These are phyloP conservation scores for Dryas iulia DNA, from an alignment of 1,140 invertebrate species.

Conservation along the genomic window DNA sequence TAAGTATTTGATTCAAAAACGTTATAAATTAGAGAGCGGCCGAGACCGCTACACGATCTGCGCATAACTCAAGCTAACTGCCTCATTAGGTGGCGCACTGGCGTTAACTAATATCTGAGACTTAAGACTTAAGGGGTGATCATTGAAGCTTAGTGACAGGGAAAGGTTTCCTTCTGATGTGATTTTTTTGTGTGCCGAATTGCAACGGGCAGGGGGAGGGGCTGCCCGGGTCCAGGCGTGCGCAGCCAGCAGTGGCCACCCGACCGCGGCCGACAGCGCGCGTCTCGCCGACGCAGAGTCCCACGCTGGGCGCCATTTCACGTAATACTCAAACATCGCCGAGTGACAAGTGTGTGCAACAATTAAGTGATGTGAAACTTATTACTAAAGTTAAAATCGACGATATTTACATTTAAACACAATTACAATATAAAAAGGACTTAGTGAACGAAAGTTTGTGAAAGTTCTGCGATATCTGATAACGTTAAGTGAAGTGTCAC, in stretches of 20 bases:
- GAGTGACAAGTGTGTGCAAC: slow-evolving; percentile 27
- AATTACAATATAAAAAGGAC: slow-evolving; percentile 14
- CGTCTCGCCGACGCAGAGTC: slow-evolving; percentile 37
- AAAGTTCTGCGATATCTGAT: slow-evolving; percentile 37
- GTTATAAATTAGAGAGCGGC: slow-evolving; percentile 56
- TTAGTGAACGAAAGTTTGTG: slow-evolving; percentile 36
- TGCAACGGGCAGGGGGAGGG: slow-evolving; percentile 57
- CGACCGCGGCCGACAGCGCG: slow-evolving; percentile 38
- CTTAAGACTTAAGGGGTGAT: slow-evolving; percentile 61
- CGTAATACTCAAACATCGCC: slow-evolving; percentile 25
- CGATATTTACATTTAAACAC: background rate
- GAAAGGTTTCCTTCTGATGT: slow-evolving; percentile 70
- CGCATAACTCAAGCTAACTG: slow-evolving; percentile 55
- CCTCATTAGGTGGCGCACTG: slow-evolving; percentile 56
- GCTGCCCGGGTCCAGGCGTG: slow-evolving; percentile 69
- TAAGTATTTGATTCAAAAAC: slow-evolving; percentile 58
- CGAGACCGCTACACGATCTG: slow-evolving; percentile 44
- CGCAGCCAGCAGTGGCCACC: slow-evolving; percentile 66
- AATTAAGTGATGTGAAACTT: slow-evolving; percentile 26
- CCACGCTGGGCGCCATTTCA: slow-evolving; percentile 48
- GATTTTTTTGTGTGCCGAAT: slow-evolving; percentile 70
- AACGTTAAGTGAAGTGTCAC: slow-evolving; percentile 46
- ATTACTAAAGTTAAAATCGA: background rate
- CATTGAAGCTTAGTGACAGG: slow-evolving; percentile 64
- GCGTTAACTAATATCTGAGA: slow-evolving; percentile 65